A percentile compares a stretch with the other conserved stretches of the same genome.
Evolutionary conservation across 2,888 invertebrate species (phyloP).

Genomic region (Pyrrhosoma nymphula): DNA sequence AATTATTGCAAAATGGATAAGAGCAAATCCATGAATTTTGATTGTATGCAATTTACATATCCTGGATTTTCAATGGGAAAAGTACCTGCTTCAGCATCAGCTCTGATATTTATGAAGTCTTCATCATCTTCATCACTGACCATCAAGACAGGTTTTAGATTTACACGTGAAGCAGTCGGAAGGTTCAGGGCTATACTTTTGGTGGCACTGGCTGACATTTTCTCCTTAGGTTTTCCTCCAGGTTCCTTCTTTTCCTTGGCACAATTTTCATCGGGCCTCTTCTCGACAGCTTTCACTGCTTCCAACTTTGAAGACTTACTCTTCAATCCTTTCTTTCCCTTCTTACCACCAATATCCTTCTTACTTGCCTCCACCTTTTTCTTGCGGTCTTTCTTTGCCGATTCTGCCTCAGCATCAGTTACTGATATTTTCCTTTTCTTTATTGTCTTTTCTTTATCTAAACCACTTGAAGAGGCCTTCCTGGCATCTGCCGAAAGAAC

Average conservation of each 20-base stretch:
- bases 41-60: neutral
- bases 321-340: constrained; percentile 56
- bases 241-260: constrained; percentile 5
- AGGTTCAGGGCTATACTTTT: constrained; percentile 10
- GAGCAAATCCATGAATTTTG: too few relatives aligned
- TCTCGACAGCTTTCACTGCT: constrained; percentile 11
- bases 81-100: constrained; percentile 80
- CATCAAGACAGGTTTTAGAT: constrained; percentile 57
- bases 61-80: neutral
- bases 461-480: constrained; percentile 26
- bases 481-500: neutral
- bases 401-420: constrained; percentile 67
- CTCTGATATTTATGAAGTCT: constrained; percentile 84
- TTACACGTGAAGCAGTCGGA: neutral
- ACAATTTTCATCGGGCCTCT: neutral
- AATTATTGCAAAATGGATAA: too few relatives aligned
- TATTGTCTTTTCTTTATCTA: neutral
- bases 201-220: neutral
- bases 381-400: constrained; percentile 68
- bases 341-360: constrained; percentile 45
- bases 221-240: neutral
- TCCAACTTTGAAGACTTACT: constrained; percentile 33
- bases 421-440: constrained; percentile 66
- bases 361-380: constrained; percentile 68
- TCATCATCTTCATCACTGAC: constrained; percentile 80